phyloP scores from a whole-genome alignment of 2,797 vertebrate species.

The Pristis pectinata region DNA sequence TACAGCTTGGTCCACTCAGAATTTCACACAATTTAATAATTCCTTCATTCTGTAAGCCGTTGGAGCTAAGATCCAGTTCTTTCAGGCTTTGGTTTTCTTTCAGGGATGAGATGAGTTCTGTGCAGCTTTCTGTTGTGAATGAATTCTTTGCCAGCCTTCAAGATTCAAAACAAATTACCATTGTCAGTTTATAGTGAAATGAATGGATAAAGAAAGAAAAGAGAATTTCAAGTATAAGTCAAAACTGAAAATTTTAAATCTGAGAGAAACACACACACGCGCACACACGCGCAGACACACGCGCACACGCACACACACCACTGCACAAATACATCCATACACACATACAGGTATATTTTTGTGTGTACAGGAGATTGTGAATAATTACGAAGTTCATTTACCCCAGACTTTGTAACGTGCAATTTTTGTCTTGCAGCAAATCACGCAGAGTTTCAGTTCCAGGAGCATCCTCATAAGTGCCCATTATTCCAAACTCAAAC shows the following conservation, averaged over 20 bases:
- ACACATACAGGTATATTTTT: neutral
- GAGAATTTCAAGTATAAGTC: neutral
- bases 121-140: neutral
- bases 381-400: neutral
- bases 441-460: neutral
- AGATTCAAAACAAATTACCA: neutral
- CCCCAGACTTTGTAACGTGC: neutral
- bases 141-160: constrained; percentile 20
- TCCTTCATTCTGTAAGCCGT: neutral
- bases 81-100: neutral
- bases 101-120: neutral
- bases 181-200: neutral
- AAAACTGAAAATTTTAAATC: neutral
- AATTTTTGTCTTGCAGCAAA: neutral
- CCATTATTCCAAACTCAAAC: constrained; percentile 33
- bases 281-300: no score
- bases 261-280: neutral
- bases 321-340: no score
- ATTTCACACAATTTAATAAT: neutral
- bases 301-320: no score
- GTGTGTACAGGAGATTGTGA: neutral
- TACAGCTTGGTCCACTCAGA: neutral
- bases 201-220: neutral
- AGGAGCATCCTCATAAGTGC: constrained; percentile 20
- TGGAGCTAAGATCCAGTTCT: neutral